Evolutionary conservation across 2,113 vertebrate species (phyloP), one percentile per base, ranked within the genome.

Genomic region (Agapornis roseicollis): DNA sequence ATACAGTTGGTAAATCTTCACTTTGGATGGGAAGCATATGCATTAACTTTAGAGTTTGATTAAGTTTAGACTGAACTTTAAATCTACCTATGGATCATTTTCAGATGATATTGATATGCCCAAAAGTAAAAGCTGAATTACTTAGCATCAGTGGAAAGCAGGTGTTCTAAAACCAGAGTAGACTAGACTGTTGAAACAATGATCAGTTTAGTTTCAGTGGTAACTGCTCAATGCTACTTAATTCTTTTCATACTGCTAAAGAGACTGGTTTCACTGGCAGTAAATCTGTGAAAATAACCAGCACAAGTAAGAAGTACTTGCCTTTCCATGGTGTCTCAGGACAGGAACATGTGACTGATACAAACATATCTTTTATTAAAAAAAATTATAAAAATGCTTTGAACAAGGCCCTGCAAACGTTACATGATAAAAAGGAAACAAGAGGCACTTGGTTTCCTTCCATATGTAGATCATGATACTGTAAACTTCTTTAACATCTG

Each of bases 341-440:
- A 81, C 33, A 80, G 50, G 33, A 88, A 74, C 39, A 71, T 41
- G 22, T 31, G 31, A n/a, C 56, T 96, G 94, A 97, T 97, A 97
- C 78, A 97, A 96, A 97, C 39, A 17, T 42, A 28, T 1, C 42
- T 97, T 98, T 98, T 98, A 97, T 91, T 95, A 90, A 94, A 85
- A 82, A 97, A 97, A 94, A 80, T 56, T 74, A 64, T 66, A 96
- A 97, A 98, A 96, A 56, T 27, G 47, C 84, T 94, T 95, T 79
- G 72, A 96, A 71, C 61, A 93, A 56, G 58, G 61, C 70, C 83
- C 22, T 55, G 19, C 77, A 87, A 82, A 61, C 27, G 84, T 80
- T 94, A 77, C 84, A 52, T 29, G 39, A 94, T 84, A 76, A 71
- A 88, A 88, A 78, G 24, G 49, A 95, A 94, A 94, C 2, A 5